Percentiles rank a stretch among this genome's conserved stretches.
Conservation (phyloP, 2,113 vertebrate genomes). For the Corapipo altera region DNA sequence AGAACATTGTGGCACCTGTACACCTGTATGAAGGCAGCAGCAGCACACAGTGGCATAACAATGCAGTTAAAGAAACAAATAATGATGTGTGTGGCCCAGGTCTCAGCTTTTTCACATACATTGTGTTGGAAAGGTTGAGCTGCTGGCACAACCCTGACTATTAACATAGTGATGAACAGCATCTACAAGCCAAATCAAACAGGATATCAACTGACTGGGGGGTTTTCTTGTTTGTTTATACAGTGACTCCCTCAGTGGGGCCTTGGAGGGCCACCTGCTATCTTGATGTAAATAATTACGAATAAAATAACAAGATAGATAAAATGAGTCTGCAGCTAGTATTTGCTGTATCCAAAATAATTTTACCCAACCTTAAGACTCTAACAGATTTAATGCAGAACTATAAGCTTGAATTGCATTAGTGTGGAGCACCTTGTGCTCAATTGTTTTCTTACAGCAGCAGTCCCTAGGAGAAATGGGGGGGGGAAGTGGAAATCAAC, state of each 20-base stretch:
- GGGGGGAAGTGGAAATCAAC: neutral
- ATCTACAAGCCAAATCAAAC: neutral
- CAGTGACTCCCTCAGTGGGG: neutral
- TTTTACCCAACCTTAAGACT: neutral
- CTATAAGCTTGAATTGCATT: neutral
- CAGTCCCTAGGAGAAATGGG: neutral
- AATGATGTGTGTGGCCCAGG: neutral
- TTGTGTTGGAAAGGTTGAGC: neutral
- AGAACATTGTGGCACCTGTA: neutral
- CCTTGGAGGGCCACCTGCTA: neutral
- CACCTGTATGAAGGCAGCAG: neutral
- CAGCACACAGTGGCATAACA: accelerated
- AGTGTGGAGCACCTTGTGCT: neutral
- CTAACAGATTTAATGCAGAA: neutral
- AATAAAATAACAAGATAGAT: neutral
- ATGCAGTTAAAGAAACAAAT: neutral
- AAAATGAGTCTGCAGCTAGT: neutral
- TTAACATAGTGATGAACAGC: neutral
- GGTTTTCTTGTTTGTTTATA: neutral
- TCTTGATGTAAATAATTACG: neutral
- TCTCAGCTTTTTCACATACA: neutral
- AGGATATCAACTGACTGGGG: neutral
- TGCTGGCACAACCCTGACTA: neutral
- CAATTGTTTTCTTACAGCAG: neutral
- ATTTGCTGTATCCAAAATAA: neutral